A percentile compares a stretch with the other conserved stretches of the same genome.
These are phyloP conservation scores for Acronicta aceris DNA, from an alignment of 2,888 invertebrate species.

Conservation along the genomic window DNA sequence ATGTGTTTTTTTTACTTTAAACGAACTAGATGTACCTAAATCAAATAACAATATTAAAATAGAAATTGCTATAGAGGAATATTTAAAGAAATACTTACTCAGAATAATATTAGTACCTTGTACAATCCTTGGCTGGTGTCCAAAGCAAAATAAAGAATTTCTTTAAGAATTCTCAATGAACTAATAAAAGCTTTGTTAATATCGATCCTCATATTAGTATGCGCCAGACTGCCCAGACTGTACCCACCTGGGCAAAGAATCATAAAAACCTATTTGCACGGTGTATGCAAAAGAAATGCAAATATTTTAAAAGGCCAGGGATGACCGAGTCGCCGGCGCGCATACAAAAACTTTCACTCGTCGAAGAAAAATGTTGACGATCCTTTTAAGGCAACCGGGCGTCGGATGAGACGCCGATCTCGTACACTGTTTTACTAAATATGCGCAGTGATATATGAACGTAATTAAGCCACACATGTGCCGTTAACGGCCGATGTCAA, in stretches of 20 bases:
- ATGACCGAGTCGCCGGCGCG: slow-evolving; percentile 64
- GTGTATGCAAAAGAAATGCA: slow-evolving; percentile 80
- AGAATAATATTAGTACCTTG: slow-evolving; percentile 33
- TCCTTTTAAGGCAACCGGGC: slow-evolving; percentile 80
- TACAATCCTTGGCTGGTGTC: slow-evolving; percentile 63
- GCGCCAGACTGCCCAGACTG: slow-evolving; percentile 38
- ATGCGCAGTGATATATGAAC: slow-evolving; percentile 66
- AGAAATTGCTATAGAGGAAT: background rate
- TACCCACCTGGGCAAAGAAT: slow-evolving; percentile 61
- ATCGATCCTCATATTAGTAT: slow-evolving; percentile 52
- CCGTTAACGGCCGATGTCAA: slow-evolving; percentile 53
- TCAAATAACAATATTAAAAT: background rate
- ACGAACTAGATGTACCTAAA: background rate
- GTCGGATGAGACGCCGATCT: slow-evolving; percentile 67
- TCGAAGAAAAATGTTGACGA: slow-evolving; percentile 76
- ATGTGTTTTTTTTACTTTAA: background rate
- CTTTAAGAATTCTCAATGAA: slow-evolving; percentile 34
- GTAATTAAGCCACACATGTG: slow-evolving; percentile 64
- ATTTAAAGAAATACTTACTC: slow-evolving; percentile 1
- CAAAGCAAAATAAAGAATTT: slow-evolving; percentile 60
- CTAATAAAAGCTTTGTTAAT: slow-evolving; percentile 34
- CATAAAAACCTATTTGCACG: slow-evolving; percentile 65
- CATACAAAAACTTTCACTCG: slow-evolving; percentile 80
- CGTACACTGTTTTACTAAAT: slow-evolving; percentile 65
- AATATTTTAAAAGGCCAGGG: slow-evolving; percentile 79